These are phyloP conservation scores for Hemicrepidius hirtus DNA, from an alignment of 2,888 invertebrate species.

Conservation along the genomic window DNA sequence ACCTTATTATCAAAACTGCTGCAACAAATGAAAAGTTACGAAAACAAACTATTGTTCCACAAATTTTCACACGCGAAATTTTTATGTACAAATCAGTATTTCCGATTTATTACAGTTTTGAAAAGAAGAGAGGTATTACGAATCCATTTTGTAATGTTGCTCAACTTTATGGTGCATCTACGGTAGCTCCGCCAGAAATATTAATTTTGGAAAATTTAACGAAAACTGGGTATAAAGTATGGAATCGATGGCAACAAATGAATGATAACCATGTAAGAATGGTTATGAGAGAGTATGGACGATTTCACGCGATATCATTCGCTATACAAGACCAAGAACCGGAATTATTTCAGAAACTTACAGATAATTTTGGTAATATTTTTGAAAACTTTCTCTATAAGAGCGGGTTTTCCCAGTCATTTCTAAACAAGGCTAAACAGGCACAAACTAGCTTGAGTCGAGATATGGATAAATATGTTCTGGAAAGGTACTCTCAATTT, in stretches of 20 bases:
- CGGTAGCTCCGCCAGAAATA: slow-evolving; percentile 47
- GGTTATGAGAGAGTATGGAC: slow-evolving; percentile 60
- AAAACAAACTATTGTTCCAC: slow-evolving; percentile 41
- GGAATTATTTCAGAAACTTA: slow-evolving; percentile 53
- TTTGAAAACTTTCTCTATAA: background rate
- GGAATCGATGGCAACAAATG: slow-evolving; percentile 57
- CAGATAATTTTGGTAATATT: slow-evolving; percentile 18
- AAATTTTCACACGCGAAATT: slow-evolving; percentile 57
- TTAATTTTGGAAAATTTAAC: slow-evolving; percentile 61
- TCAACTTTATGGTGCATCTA: slow-evolving; percentile 53
- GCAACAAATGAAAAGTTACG: slow-evolving; percentile 44
- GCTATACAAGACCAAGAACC: slow-evolving; percentile 58
- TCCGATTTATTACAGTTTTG: slow-evolving; percentile 55
- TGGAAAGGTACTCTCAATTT: slow-evolving; percentile 17
- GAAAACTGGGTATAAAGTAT: slow-evolving; percentile 55
- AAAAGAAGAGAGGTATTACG: slow-evolving; percentile 51
- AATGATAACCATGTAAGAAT: slow-evolving; percentile 59
- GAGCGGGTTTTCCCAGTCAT: background rate
- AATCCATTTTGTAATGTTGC: slow-evolving; percentile 51
- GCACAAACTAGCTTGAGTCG: slow-evolving; percentile 20
- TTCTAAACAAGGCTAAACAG: background rate
- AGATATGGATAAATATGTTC: slow-evolving; percentile 15
- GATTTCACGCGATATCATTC: slow-evolving; percentile 60
- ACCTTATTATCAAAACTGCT: slow-evolving; percentile 44
- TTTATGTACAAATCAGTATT: slow-evolving; percentile 58